These are phyloP conservation scores for Ammodytes dubius DNA, from an alignment of 2,113 vertebrate genomes.

Conservation along the genomic window DNA sequence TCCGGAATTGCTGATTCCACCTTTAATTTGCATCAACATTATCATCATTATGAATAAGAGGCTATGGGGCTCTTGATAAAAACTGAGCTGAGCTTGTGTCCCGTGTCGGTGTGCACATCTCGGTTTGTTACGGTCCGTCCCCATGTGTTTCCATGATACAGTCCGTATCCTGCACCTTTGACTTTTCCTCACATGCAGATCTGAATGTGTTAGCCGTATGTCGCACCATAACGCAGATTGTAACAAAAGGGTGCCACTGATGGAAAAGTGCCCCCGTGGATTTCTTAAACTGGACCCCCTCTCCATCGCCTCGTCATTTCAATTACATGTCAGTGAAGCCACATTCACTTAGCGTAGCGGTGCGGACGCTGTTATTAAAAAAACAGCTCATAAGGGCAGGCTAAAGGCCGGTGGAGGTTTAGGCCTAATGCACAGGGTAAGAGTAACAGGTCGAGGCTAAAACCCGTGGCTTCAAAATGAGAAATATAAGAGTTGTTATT, in stretches of 20 bases:
- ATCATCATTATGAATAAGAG: too few relatives aligned
- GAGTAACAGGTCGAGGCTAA: not conserved
- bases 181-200: conserved; percentile 49
- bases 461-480: not conserved
- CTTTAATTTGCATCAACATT: not conserved
- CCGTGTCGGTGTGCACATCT: not conserved
- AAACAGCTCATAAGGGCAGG: conserved; percentile 1
- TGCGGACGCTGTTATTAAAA: conserved; percentile 50
- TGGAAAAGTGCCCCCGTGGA: conserved; percentile 21
- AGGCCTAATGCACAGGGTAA: conserved; percentile 20
- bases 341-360: conserved; percentile 51
- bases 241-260: conserved; percentile 73
- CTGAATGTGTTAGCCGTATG: conserved; percentile 65
- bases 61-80: not conserved
- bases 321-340: conserved; percentile 32
- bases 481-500: not conserved
- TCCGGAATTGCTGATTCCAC: not conserved
- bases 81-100: not conserved
- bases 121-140: conserved; percentile 1
- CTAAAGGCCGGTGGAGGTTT: conserved; percentile 1
- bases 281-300: conserved; percentile 40
- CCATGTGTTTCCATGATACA: conserved; percentile 35
- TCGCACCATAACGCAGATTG: conserved; percentile 79
- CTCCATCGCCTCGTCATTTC: conserved; percentile 37
- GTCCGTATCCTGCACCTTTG: conserved; percentile 19